These are phyloP conservation scores for Centropus unirufus DNA, from an alignment of 2,113 vertebrate genomes.

Conservation along the genomic window DNA sequence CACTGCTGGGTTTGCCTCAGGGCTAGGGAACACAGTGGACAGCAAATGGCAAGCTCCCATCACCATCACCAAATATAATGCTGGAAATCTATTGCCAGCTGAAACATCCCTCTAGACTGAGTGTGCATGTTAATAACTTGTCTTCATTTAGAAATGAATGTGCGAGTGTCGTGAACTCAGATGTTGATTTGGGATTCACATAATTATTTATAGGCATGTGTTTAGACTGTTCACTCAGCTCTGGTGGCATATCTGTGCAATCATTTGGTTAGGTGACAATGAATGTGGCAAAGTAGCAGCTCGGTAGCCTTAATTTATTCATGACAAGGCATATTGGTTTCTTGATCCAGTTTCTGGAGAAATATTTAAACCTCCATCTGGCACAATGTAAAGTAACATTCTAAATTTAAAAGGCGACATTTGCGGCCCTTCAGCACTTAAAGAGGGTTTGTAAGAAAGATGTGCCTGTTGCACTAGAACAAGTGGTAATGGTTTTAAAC, in stretches of 20 bases:
- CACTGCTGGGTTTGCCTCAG: background rate
- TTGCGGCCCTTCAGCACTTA: background rate
- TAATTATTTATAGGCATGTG: background rate
- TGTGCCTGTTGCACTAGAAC: background rate
- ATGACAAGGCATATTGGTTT: constrained; percentile 22
- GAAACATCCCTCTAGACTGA: background rate
- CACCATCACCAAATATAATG: background rate
- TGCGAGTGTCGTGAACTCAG: background rate
- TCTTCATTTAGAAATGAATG: background rate
- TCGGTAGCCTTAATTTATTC: constrained; percentile 44
- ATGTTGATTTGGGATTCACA: background rate
- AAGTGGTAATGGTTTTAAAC: background rate
- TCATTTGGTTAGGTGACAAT: background rate
- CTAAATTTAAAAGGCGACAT: constrained; percentile 8
- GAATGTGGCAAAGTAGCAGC: background rate
- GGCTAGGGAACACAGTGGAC: background rate
- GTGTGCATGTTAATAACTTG: background rate
- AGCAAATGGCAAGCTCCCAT: background rate
- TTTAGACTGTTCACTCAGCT: background rate
- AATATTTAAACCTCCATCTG: constrained; percentile 52
- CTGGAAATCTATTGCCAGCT: background rate
- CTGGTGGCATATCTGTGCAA: background rate
- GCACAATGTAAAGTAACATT: background rate
- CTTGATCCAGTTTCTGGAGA: constrained; percentile 21
- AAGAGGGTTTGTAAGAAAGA: background rate